Evolutionary conservation across 2,113 vertebrate species (phyloP).

Genomic region (Pteronura brasiliensis): DNA sequence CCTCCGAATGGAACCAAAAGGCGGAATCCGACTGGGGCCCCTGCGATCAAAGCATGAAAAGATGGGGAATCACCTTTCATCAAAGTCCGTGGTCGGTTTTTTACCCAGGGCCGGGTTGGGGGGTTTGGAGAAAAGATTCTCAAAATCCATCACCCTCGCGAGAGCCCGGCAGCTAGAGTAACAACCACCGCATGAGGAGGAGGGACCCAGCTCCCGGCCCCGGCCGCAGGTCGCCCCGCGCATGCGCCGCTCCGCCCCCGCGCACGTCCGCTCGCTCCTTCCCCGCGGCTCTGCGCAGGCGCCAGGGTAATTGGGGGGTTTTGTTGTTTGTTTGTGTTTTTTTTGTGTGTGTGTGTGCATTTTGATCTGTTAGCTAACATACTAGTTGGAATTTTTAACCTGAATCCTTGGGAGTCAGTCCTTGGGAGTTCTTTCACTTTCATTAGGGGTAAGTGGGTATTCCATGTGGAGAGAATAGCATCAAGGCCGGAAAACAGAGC

Average conservation of each 20-base stretch:
- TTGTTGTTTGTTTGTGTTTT: too few species aligned
- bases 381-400: not conserved
- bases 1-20: not conserved
- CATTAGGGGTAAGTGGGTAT: not conserved
- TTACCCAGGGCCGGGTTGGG: constrained; percentile 97
- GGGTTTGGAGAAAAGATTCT: constrained; percentile 98
- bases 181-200: accelerated
- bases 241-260: not conserved
- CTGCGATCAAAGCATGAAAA: not conserved
- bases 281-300: not conserved
- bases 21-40: not conserved
- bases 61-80: constrained; percentile 27
- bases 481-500: not conserved
- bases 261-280: accelerated
- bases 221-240: not conserved
- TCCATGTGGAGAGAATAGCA: not conserved
- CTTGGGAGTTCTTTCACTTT: not conserved
- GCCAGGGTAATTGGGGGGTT: accelerated
- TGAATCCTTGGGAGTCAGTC: not conserved
- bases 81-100: constrained; percentile 73
- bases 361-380: accelerated
- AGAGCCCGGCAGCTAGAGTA: accelerated
- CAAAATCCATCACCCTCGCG: constrained; percentile 90
- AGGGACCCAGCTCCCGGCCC: accelerated
- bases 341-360: accelerated